Evolutionary conservation across 1,140 invertebrate genomes (phyloP).

Genomic region (Drosophila prosaltans): DNA sequence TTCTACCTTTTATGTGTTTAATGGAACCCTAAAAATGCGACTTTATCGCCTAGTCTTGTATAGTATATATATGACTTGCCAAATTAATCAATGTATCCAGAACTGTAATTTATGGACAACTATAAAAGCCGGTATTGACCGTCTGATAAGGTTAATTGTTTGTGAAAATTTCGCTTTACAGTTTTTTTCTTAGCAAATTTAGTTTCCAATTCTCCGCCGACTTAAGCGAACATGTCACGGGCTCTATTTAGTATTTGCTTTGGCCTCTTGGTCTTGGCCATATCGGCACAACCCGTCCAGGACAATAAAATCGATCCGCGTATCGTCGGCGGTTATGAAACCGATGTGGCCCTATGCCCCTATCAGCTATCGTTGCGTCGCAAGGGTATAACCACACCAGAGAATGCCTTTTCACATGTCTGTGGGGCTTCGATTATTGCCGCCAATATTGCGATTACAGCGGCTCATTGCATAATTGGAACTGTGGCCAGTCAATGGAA

Average conservation of each 20-base stretch:
- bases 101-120: conserved; percentile 52
- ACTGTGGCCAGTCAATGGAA: conserved; percentile 62
- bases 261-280: conserved; percentile 21
- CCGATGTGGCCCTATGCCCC: conserved; percentile 51
- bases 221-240: conserved; percentile 36
- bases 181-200: conserved; percentile 7
- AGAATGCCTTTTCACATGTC: conserved; percentile 57
- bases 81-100: conserved; percentile 47
- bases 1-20: too few species aligned
- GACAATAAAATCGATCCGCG: conserved; percentile 40
- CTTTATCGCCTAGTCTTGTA: conserved; percentile 13
- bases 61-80: conserved; percentile 26
- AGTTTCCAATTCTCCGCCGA: conserved; percentile 32
- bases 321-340: conserved; percentile 67
- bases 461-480: conserved; percentile 78
- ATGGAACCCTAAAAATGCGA: not conserved
- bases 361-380: conserved; percentile 72
- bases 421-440: conserved; percentile 86
- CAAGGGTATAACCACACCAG: conserved; percentile 50
- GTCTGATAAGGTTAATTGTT: conserved; percentile 44
- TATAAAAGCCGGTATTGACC: conserved; percentile 32
- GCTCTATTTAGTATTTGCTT: conserved; percentile 24
- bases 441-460: conserved; percentile 43
- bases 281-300: conserved; percentile 41
- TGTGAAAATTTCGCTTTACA: not conserved